phyloP scores from a whole-genome alignment of 2,888 invertebrate species.

The Agrochola lota region DNA sequence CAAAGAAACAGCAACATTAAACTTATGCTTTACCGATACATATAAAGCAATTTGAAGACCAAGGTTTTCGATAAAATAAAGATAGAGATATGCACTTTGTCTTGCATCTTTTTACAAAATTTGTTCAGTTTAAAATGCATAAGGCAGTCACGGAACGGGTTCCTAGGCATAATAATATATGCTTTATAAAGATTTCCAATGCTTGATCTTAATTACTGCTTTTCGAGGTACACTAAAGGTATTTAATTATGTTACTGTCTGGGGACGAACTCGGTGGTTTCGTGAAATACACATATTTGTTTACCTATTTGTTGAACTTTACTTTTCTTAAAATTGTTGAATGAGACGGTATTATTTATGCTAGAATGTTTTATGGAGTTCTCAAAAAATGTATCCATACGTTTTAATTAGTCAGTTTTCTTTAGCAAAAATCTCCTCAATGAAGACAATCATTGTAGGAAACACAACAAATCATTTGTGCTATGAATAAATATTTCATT shows the following conservation, averaged over 20 bases:
- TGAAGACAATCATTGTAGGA: background rate
- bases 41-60: slow-evolving; percentile 23
- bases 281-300: slow-evolving; percentile 57
- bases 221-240: slow-evolving; percentile 76
- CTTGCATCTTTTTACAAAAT: background rate
- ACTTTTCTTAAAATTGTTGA: background rate
- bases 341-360: background rate
- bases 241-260: slow-evolving; percentile 65
- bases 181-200: slow-evolving; percentile 76
- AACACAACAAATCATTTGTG: background rate
- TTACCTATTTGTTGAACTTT: background rate
- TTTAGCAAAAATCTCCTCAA: background rate
- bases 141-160: slow-evolving; percentile 58
- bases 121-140: slow-evolving; percentile 71
- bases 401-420: background rate
- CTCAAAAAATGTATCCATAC: background rate
- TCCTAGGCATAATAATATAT: slow-evolving; percentile 71
- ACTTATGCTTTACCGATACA: background rate
- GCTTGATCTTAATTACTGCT: slow-evolving; percentile 81
- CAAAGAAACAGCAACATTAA: background rate
- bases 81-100: background rate
- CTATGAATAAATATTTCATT: slow-evolving; percentile 1
- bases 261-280: slow-evolving; percentile 61
- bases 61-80: slow-evolving; percentile 40
- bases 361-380: background rate